Evolutionary conservation across 2,113 vertebrate species (phyloP).

Genomic region (Nothobranchius kuhntae): DNA sequence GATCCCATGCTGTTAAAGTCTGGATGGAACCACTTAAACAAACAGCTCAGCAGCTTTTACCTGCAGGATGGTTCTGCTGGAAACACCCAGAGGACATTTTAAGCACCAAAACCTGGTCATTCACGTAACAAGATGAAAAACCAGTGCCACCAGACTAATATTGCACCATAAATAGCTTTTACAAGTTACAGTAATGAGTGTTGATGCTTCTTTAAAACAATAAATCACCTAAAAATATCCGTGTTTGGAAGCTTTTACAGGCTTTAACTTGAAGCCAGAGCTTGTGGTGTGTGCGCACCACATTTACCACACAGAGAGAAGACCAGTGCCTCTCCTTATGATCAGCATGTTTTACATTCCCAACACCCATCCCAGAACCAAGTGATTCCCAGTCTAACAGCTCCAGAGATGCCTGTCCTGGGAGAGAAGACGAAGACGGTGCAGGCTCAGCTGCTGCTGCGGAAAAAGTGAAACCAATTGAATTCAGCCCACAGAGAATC

Average conservation of each 20-base stretch:
- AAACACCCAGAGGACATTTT: too few relatives aligned
- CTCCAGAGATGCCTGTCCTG: slow-evolving; percentile 10
- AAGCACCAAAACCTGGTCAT: too few relatives aligned
- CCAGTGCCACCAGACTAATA: too few relatives aligned
- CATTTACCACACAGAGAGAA: slow-evolving; percentile 5
- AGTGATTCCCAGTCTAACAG: slow-evolving; percentile 28
- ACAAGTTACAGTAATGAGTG: too few relatives aligned
- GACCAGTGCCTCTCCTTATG: not conserved
- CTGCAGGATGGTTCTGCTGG: too few relatives aligned
- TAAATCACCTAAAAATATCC: too few relatives aligned
- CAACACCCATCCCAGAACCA: slow-evolving; percentile 17
- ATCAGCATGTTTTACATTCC: slow-evolving; percentile 4
- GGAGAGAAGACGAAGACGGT: slow-evolving; percentile 23
- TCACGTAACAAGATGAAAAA: too few relatives aligned
- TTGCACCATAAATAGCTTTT: too few relatives aligned
- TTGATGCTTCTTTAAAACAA: too few relatives aligned
- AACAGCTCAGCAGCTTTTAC: too few relatives aligned
- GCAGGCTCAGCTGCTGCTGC: slow-evolving; percentile 21
- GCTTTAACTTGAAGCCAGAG: not conserved
- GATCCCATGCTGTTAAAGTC: slow-evolving; percentile 10
- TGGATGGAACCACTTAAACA: too few relatives aligned
- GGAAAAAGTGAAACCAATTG: slow-evolving; percentile 50
- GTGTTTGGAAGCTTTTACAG: too few relatives aligned
- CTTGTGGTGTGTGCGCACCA: not conserved
- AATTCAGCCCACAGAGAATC: slow-evolving; percentile 49